Percentiles rank a stretch among this genome's conserved stretches.
Conservation (phyloP, 2,888 invertebrate species). For the Trichogramma evanescens region DNA sequence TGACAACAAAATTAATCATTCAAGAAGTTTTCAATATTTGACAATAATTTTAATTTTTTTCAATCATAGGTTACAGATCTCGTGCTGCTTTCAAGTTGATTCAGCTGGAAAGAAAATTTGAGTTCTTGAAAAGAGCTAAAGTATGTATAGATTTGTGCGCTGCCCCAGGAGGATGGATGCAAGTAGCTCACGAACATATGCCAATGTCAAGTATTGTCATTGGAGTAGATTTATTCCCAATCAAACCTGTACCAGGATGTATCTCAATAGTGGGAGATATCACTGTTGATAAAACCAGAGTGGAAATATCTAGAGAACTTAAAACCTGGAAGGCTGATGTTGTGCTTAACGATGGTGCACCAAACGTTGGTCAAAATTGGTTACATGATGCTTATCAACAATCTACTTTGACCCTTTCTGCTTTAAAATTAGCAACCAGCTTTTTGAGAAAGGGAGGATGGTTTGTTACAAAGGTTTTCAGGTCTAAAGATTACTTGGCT, state of each 20-base stretch:
- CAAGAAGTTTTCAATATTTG: neutral
- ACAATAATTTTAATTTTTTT: neutral
- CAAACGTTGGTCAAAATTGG: slow-evolving; percentile 97
- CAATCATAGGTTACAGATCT: slow-evolving; percentile 72
- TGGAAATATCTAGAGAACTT: slow-evolving; percentile 73
- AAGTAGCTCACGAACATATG: slow-evolving; percentile 96
- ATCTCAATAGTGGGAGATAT: slow-evolving; percentile 90
- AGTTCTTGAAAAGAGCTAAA: slow-evolving; percentile 90
- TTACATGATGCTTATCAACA: slow-evolving; percentile 95
- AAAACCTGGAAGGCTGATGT: slow-evolving; percentile 96
- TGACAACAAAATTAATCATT: neutral
- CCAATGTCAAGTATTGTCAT: slow-evolving; percentile 91
- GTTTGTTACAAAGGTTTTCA: slow-evolving; percentile 97
- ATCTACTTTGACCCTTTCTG: slow-evolving; percentile 81
- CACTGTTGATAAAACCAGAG: slow-evolving; percentile 87
- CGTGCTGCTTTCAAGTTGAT: slow-evolving; percentile 99
- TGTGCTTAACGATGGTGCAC: slow-evolving; percentile 95
- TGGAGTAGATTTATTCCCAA: slow-evolving; percentile 94
- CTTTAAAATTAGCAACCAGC: slow-evolving; percentile 84
- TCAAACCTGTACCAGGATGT: slow-evolving; percentile 83
- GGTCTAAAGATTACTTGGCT: slow-evolving; percentile 95
- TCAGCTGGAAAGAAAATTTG: slow-evolving; percentile 94
- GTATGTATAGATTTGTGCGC: slow-evolving; percentile 98
- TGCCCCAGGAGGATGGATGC: slow-evolving; percentile 99
- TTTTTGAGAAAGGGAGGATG: slow-evolving; percentile 87